phyloP scores from a whole-genome alignment of 2,888 invertebrate genomes.

The Tolmerus cingulatus region DNA sequence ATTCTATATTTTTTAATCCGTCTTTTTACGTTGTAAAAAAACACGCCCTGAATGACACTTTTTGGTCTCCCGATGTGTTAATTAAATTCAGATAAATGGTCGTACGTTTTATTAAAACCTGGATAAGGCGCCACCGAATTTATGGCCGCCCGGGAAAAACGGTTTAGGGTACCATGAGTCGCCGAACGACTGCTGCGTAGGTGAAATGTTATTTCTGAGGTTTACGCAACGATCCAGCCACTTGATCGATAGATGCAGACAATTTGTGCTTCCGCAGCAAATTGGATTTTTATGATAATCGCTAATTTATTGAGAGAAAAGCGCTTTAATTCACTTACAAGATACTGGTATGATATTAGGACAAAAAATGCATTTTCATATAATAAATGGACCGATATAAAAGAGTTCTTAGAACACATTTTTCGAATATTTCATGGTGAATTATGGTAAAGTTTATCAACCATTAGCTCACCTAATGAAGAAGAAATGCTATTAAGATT shows the following conservation, averaged over 20 bases:
- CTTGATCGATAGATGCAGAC: slow-evolving; percentile 32
- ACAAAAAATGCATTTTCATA: not conserved
- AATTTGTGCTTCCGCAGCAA: slow-evolving; percentile 41
- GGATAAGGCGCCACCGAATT: slow-evolving; percentile 31
- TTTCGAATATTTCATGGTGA: not conserved
- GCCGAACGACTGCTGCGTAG: slow-evolving; percentile 3
- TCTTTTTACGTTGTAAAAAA: not conserved
- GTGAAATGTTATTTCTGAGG: not conserved
- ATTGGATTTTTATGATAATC: slow-evolving; percentile 39
- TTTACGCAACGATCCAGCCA: not conserved
- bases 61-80: slow-evolving; percentile 17
- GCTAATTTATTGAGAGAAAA: slow-evolving; percentile 21
- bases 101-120: slow-evolving; percentile 5
- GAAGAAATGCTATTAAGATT: not conserved
- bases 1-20: not conserved
- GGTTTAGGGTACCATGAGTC: not conserved
- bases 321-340: not conserved
- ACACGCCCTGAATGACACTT: not conserved
- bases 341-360: not conserved
- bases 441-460: not conserved
- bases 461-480: not conserved
- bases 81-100: slow-evolving; percentile 35
- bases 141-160: not conserved
- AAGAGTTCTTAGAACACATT: not conserved
- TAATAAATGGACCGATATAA: not conserved